These are phyloP conservation scores for Thalassarche chlororhynchos DNA, from an alignment of 2,113 vertebrate genomes.

Conservation along the genomic window DNA sequence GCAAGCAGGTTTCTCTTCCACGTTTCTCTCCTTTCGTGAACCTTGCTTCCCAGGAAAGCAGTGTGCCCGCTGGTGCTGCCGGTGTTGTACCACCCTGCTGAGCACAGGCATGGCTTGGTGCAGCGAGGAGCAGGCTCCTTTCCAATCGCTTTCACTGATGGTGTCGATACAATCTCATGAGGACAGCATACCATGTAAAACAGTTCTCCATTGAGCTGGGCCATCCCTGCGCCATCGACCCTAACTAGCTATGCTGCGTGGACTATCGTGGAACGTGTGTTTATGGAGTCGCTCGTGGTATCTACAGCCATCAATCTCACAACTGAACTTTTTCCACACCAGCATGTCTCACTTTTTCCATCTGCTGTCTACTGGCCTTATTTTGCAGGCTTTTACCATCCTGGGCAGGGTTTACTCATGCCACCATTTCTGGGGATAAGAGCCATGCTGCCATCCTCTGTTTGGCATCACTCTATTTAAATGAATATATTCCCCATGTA, in stretches of 20 bases:
- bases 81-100: neutral
- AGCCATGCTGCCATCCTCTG: neutral
- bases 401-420: neutral
- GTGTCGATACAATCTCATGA: neutral
- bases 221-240: rapidly evolving
- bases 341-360: neutral
- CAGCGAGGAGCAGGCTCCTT: neutral
- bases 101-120: neutral
- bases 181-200: neutral
- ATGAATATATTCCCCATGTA: neutral
- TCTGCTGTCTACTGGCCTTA: neutral
- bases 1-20: neutral
- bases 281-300: rapidly evolving
- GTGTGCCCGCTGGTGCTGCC: rapidly evolving
- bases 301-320: neutral
- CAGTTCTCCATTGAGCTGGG: neutral
- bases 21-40: neutral
- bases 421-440: neutral
- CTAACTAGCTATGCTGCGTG: neutral
- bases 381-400: neutral
- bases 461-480: neutral
- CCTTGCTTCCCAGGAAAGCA: neutral
- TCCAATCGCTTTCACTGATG: rapidly evolving
- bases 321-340: neutral
- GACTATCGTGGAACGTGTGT: rapidly evolving